Evolutionary conservation across 2,797 vertebrate species (phyloP), one percentile per base, ranked within the genome.

Genomic region (Anguilla pacifica): DNA sequence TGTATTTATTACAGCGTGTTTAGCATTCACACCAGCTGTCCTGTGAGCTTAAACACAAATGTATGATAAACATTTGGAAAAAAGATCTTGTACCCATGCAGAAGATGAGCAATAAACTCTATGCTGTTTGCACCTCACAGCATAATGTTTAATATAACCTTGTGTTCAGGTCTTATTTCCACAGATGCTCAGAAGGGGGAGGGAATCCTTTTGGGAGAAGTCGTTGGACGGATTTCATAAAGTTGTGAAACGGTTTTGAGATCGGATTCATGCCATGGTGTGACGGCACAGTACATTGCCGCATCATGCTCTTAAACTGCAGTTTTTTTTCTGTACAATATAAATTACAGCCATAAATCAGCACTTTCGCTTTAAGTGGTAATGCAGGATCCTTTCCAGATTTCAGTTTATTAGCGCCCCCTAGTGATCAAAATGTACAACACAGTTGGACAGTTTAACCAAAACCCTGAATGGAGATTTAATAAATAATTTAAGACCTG

Each of bases 71-170:
- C 49, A 92, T 93, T 92, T 94, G 86, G 89, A 90, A 94, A 90
- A 51, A 51, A 95, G 95, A 94, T 96, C 97, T 97, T 97, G 95
- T 97, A 97, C 94, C 95, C 96, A 95, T 96, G 95, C 96, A 95
- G 95, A 97, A 97, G 94, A 95, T 93, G 96, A 98, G 97, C 97
- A 98, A 98, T 98, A 98, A 98, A 97, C 96, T 95, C 92, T 94
- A 97, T 97, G 97, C 97, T 98, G 97, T 97, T 97, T 97, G 97
- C 95, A 97, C 95, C 92, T 94, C 93, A 96, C 97, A 97, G 97
- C 97, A 97, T 96, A 95, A 93, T 94, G 93, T 95, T 96, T 96
- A 92, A 92, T 94, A 95, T 83, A 93, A 91, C 22, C 55, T 1
- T 35, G 88, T 59, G 2, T 64, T 90, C 91, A 25, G 84, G 85